These are phyloP conservation scores for Brachirus orientalis DNA, from an alignment of 2,113 vertebrate genomes.

Conservation along the genomic window DNA sequence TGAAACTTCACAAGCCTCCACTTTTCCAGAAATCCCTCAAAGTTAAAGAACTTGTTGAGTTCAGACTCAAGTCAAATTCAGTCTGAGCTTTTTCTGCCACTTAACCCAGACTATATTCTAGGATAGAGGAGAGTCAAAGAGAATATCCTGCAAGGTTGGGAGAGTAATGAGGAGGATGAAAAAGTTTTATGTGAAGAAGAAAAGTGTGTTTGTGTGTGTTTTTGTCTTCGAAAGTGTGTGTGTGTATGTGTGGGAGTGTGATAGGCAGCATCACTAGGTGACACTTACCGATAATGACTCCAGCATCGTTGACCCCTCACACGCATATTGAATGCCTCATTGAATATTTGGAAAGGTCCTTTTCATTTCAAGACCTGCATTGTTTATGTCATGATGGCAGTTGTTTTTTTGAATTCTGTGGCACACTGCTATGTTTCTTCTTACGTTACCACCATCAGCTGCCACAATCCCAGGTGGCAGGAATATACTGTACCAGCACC, in stretches of 20 bases:
- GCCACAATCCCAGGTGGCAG: background rate
- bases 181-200: constrained; percentile 12
- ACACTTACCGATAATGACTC: constrained; percentile 45
- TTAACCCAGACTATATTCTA: no score
- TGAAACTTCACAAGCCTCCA: no score
- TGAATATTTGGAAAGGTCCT: no score
- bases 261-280: no score
- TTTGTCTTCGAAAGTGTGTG: background rate
- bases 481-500: background rate
- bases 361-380: background rate
- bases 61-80: no score
- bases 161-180: constrained; percentile 11
- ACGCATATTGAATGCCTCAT: no score
- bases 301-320: constrained; percentile 6
- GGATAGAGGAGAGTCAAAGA: no score
- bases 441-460: background rate
- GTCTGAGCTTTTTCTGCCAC: no score
- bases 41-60: no score
- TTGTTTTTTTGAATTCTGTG: background rate
- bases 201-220: constrained; percentile 12
- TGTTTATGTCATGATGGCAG: background rate
- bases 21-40: no score
- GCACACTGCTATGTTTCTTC: background rate
- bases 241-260: constrained; percentile 19
- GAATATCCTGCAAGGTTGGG: constrained; percentile 42